Conservation (phyloP, 2,888 invertebrate species). For the Leptinotarsa rubiginosa region DNA sequence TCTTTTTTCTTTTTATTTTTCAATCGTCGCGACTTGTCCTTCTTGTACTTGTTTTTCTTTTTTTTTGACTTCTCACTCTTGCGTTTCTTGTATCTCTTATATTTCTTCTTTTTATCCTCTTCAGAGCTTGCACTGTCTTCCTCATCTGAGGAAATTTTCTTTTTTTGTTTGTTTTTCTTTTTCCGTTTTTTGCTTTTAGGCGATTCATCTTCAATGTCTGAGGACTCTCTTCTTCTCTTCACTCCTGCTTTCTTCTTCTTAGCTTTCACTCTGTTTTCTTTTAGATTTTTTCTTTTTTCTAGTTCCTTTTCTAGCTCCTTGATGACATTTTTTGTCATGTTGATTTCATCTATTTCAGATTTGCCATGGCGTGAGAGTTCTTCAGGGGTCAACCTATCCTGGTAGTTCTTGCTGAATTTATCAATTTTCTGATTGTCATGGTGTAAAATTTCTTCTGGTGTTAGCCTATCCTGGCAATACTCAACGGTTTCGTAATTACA, state of each 20-base stretch:
- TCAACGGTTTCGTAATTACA: slow-evolving; percentile 1
- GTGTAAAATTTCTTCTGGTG: slow-evolving; percentile 2
- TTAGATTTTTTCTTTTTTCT: slow-evolving; percentile 17
- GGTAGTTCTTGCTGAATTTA: slow-evolving; percentile 16
- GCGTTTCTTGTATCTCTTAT: slow-evolving; percentile 10
- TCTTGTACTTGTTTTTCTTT: slow-evolving; percentile 21
- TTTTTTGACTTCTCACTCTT: slow-evolving; percentile 6
- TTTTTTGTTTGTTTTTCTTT: slow-evolving; percentile 31
- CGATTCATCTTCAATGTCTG: slow-evolving; percentile 31
- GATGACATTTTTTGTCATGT: slow-evolving; percentile 35
- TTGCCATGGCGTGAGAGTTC: neutral
- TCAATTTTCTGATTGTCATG: neutral
- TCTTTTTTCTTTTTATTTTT: slow-evolving; percentile 16
- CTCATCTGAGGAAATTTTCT: slow-evolving; percentile 13
- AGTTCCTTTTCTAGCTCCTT: slow-evolving; percentile 34
- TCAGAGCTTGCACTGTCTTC: slow-evolving; percentile 16
- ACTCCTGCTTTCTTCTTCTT: slow-evolving; percentile 31
- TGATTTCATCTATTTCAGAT: slow-evolving; percentile 24
- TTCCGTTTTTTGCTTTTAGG: slow-evolving; percentile 35
- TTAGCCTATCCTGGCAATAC: neutral
- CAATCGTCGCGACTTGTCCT: neutral
- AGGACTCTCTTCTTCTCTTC: slow-evolving; percentile 29
- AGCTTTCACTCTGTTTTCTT: slow-evolving; percentile 25
- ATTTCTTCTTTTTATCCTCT: slow-evolving; percentile 27
- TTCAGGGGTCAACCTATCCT: slow-evolving; percentile 26